Conservation (phyloP, 2,797 vertebrate species). For the Enteromius fasciolatus region DNA sequence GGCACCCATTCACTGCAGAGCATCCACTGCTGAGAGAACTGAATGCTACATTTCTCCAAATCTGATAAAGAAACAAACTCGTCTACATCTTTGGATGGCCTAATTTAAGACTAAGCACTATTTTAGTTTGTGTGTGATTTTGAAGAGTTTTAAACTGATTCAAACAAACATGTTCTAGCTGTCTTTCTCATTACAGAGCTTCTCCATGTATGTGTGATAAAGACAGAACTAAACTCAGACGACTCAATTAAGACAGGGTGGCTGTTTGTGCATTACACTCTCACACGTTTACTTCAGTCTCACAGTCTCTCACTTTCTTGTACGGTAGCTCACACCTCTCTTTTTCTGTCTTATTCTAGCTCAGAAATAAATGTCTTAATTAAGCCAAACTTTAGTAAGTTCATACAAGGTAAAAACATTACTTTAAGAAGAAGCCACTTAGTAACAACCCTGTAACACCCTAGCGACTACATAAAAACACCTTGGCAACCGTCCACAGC, state of each 20-base stretch:
- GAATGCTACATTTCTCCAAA: neutral
- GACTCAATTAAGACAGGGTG: neutral
- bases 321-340: neutral
- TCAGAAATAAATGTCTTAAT: neutral
- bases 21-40: no score
- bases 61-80: neutral
- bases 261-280: neutral
- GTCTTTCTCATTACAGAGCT: neutral
- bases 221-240: neutral
- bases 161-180: neutral
- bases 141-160: neutral
- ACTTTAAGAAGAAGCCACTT: neutral
- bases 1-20: no score
- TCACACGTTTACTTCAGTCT: conserved; percentile 1
- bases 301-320: neutral
- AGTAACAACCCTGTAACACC: no score
- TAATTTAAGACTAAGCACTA: no score
- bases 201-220: neutral
- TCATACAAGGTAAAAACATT: neutral
- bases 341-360: neutral
- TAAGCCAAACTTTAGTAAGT: neutral
- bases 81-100: neutral
- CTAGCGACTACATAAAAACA: neutral
- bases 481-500: neutral
- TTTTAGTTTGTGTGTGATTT: no score